Conservation (phyloP, 2,113 vertebrate genomes). For the Proterorhinus semilunaris region DNA sequence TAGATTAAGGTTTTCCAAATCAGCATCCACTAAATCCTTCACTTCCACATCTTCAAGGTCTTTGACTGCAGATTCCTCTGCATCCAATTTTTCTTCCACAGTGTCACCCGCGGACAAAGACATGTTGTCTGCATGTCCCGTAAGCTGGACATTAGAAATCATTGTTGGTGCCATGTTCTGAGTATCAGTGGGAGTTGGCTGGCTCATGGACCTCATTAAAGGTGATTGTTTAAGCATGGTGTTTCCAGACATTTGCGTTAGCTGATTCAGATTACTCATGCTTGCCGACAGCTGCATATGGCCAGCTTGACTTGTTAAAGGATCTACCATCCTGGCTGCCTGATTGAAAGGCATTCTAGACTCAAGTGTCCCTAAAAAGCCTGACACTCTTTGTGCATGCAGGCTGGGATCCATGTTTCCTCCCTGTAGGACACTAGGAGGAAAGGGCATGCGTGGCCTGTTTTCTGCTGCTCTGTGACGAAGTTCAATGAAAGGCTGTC, state of each 20-base stretch:
- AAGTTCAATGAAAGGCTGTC: constrained; percentile 92
- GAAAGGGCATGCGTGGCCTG: constrained; percentile 81
- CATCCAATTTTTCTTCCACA: constrained; percentile 87
- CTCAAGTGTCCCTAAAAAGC: constrained; percentile 78
- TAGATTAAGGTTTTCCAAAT: constrained; percentile 91
- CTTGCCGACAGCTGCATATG: constrained; percentile 77
- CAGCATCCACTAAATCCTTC: constrained; percentile 92
- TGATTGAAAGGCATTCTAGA: constrained; percentile 73
- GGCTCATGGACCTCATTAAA: constrained; percentile 81
- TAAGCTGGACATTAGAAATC: constrained; percentile 64
- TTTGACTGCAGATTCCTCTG: constrained; percentile 91
- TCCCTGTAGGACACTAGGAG: constrained; percentile 67
- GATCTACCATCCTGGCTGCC: constrained; percentile 78
- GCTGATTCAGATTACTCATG: constrained; percentile 83
- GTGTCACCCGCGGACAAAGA: constrained; percentile 62
- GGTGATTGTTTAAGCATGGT: constrained; percentile 68
- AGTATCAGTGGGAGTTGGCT: constrained; percentile 77
- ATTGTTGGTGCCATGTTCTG: constrained; percentile 76
- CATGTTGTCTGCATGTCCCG: constrained; percentile 68
- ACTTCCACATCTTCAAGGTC: constrained; percentile 91
- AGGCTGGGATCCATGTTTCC: constrained; percentile 71
- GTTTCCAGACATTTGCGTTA: constrained; percentile 72
- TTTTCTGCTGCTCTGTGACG: constrained; percentile 87
- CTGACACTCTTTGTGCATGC: constrained; percentile 76
- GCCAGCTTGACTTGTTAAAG: constrained; percentile 66